These are phyloP conservation scores for Cephus pygmeus DNA, from an alignment of 2,888 invertebrate species.

Conservation along the genomic window DNA sequence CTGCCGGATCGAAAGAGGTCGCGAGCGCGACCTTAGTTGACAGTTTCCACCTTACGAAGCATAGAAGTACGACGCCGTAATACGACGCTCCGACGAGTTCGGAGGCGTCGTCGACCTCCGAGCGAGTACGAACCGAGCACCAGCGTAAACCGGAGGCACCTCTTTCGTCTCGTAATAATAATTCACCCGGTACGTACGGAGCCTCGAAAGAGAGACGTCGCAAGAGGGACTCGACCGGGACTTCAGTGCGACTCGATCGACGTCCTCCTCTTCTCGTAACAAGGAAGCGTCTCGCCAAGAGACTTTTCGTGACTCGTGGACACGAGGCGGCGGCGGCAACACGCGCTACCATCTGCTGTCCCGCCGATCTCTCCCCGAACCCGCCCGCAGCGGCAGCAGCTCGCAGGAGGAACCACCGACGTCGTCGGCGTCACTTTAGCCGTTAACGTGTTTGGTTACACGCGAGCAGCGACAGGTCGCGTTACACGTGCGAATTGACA, in stretches of 20 bases:
- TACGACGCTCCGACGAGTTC: conserved; percentile 38
- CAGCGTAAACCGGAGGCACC: conserved; percentile 13
- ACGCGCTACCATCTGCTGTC: neutral
- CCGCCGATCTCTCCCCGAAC: neutral
- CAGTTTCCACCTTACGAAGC: conserved; percentile 29
- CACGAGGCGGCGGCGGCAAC: neutral
- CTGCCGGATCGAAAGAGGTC: conserved; percentile 20
- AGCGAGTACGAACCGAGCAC: conserved; percentile 35
- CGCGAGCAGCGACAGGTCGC: neutral
- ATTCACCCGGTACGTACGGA: conserved; percentile 19
- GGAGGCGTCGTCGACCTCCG: conserved; percentile 33
- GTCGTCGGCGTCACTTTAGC: neutral
- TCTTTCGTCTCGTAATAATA: conserved; percentile 28
- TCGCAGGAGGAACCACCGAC: neutral
- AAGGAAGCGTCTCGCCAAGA: neutral
- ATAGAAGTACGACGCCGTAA: conserved; percentile 5
- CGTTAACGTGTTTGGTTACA: neutral
- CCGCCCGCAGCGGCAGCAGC: neutral
- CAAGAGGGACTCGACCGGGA: neutral
- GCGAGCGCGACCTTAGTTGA: conserved; percentile 31
- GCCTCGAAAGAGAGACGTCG: neutral
- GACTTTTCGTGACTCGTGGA: neutral
- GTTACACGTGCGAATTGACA: neutral
- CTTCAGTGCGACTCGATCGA: neutral
- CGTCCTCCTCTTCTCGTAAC: neutral